Percentiles rank a stretch among this genome's conserved stretches.
phyloP scores from a whole-genome alignment of 30 jellyfish, hydroid and myxozoan species.

The Nemopilema nomurai region DNA sequence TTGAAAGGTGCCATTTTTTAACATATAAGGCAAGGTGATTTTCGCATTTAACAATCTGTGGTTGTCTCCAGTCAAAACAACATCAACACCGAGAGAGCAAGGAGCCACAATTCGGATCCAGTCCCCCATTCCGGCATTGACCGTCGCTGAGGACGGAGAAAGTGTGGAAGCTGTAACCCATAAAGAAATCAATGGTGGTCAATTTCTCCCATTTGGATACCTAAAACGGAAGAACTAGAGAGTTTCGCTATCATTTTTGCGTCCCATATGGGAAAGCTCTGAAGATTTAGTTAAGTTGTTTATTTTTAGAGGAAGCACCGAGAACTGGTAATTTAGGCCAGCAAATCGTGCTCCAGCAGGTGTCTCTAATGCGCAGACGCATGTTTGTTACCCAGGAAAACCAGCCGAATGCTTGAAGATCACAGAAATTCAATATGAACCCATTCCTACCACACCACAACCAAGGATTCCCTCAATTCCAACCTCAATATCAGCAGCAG shows the following conservation, averaged over 20 bases:
- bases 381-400: not conserved
- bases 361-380: slow-evolving; percentile 2
- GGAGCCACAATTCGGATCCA: not conserved
- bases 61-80: not conserved
- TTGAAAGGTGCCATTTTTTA: too few species aligned
- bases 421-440: slow-evolving; percentile 10
- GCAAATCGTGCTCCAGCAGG: not conserved
- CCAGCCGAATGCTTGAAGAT: not conserved
- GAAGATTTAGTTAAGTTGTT: not conserved
- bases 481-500: slow-evolving; percentile 24
- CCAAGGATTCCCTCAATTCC: slow-evolving; percentile 10
- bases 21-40: too few species aligned
- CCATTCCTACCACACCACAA: slow-evolving; percentile 53
- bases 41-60: too few species aligned
- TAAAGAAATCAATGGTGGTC: not conserved
- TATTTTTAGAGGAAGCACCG: not conserved
- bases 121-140: not conserved
- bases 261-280: not conserved
- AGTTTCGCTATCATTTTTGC: not conserved
- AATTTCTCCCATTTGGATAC: not conserved
- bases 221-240: not conserved
- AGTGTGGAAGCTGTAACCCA: not conserved
- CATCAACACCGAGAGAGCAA: too few species aligned
- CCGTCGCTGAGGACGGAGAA: not conserved
- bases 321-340: not conserved